These are phyloP conservation scores for Momotus momota DNA, from an alignment of 2,797 vertebrate genomes.

Conservation along the genomic window DNA sequence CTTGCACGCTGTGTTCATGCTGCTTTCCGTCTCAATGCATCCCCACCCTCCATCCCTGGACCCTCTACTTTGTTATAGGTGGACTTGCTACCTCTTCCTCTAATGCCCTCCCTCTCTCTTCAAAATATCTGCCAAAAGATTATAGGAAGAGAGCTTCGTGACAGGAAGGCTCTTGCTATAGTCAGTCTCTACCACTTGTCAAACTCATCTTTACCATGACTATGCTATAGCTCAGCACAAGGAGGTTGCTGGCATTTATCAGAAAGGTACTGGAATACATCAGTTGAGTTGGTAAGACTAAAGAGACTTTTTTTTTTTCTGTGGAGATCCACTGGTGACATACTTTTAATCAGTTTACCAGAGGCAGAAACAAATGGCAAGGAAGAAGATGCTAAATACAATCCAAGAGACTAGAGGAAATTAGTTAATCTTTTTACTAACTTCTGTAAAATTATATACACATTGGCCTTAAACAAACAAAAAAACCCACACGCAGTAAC, in stretches of 20 bases:
- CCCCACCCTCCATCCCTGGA: fast-evolving
- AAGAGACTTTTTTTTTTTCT: not conserved
- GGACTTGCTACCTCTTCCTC: not conserved
- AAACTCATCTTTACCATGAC: not conserved
- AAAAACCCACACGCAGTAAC: not conserved
- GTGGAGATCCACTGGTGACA: not conserved
- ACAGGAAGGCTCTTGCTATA: not conserved
- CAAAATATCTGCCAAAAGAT: not conserved
- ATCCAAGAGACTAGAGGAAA: slow-evolving; percentile 17
- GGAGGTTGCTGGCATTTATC: not conserved
- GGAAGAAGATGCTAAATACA: not conserved
- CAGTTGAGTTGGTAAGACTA: not conserved
- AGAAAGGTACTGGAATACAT: not conserved
- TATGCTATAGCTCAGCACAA: not conserved
- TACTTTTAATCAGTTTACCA: not conserved
- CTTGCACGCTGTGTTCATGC: not conserved
- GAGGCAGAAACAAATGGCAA: slow-evolving; percentile 24
- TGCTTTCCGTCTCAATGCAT: fast-evolving
- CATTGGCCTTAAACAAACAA: not conserved
- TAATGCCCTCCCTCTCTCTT: not conserved
- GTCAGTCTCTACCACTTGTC: not conserved
- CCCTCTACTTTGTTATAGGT: not conserved
- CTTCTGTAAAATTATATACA: not conserved
- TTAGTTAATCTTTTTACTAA: not conserved
- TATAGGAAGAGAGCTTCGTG: not conserved